Base-by-base conservation (phyloP, 2,888 invertebrate genomes). In the Bombylius discolor region DNA sequence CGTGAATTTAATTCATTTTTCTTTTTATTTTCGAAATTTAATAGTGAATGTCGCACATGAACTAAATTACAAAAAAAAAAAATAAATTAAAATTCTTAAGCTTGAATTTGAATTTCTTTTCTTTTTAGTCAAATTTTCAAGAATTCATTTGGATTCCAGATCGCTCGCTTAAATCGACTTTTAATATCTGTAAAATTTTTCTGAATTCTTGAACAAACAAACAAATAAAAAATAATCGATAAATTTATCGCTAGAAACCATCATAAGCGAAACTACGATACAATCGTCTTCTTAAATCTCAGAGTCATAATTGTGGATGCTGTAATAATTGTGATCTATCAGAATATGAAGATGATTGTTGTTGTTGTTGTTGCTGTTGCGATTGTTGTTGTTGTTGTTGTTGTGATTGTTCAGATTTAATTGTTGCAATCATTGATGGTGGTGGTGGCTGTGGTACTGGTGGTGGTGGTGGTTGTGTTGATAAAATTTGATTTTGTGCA, bases 251-350 rank as follows among this genome's bases (percentile, higher is more conserved):
- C 58, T 62, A 62, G 58, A 62, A 61, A 5, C 62, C 61, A 50
- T 63, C 62, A 42, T 62, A 58, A 51, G 68, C 67, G 59, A 73
- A 73, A 65, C 73, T 73, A 66, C 71, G 72, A 61, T 71, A 70
- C 64, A 72, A 65, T 61, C 72, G 65, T 55, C 70, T 70, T 45
- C 72, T 69, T 58, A 73, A 65, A 63, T 72, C 71, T 73, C 73
- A 73, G 62, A 73, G 73, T 73, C 73, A 73, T 73, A 73, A 73
- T 61, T 73, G 73, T 14, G 70, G 71, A 61, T 70, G 68, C 50
- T 69, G 64, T 14, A 62, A 64, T 42, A 67, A 60, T 23, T 63
- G 63, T n/a, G 61, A 58, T 47, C 64, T 60, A 39, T 66, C 66
- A 49, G 64, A 64, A 58, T 66, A 63, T 14, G 61, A 47, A 5